phyloP scores from a whole-genome alignment of 2,888 invertebrate species.

The Aspidiotus destructor region DNA sequence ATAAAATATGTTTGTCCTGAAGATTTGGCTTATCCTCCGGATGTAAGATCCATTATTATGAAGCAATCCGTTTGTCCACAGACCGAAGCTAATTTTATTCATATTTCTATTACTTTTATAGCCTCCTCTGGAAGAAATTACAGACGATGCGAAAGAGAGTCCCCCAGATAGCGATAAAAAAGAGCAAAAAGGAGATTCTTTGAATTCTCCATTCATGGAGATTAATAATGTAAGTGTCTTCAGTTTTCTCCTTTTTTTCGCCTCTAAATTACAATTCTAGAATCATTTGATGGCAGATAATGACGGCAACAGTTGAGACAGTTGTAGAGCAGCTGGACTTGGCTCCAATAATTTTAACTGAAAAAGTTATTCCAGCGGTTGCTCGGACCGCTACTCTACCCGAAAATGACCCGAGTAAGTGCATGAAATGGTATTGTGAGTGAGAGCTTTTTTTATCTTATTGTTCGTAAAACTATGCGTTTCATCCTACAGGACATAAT shows the following conservation, averaged over 20 bases:
- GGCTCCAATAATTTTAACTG: constrained; percentile 66
- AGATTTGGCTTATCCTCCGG: constrained; percentile 61
- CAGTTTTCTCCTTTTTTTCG: not conserved
- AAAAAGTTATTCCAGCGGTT: constrained; percentile 63
- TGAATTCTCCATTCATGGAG: constrained; percentile 47
- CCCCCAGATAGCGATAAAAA: constrained; percentile 63
- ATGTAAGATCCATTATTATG: constrained; percentile 48
- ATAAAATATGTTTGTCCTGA: constrained; percentile 70
- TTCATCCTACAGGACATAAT: not conserved
- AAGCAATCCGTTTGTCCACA: not conserved
- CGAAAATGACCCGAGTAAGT: constrained; percentile 48
- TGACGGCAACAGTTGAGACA: constrained; percentile 92
- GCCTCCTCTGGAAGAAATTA: constrained; percentile 56
- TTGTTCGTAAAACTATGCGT: too few species aligned
- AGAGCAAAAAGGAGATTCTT: constrained; percentile 35
- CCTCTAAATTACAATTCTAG: not conserved
- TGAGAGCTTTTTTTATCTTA: too few species aligned
- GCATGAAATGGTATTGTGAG: too few species aligned
- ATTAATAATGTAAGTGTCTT: constrained; percentile 37
- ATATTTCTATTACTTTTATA: constrained; percentile 38
- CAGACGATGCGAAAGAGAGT: constrained; percentile 57
- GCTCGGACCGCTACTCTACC: constrained; percentile 79
- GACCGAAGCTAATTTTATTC: not conserved
- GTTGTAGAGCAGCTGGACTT: constrained; percentile 84
- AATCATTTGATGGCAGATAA: constrained; percentile 53